These are phyloP conservation scores for Drosophila melanica DNA, from an alignment of 1,140 invertebrate species.

Conservation along the genomic window DNA sequence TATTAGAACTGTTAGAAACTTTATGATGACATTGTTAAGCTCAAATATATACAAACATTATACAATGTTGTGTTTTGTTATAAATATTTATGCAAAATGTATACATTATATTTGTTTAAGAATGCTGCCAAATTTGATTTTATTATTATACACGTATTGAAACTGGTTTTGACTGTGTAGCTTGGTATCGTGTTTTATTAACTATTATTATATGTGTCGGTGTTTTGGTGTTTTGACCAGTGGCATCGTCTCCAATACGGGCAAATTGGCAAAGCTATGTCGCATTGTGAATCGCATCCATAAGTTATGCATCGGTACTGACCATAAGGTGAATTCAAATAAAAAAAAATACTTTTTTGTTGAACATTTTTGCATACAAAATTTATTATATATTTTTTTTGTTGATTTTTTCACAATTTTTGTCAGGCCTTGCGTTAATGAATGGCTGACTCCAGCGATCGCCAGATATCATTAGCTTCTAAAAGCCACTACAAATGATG, in stretches of 20 bases:
- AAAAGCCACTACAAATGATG: background rate
- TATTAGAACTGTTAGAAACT: slow-evolving; percentile 1
- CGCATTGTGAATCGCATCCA: slow-evolving; percentile 15
- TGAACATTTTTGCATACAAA: slow-evolving; percentile 29
- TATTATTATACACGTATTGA: slow-evolving; percentile 62
- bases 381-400: slow-evolving; percentile 25
- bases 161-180: slow-evolving; percentile 56
- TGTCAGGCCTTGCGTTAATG: slow-evolving; percentile 26
- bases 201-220: slow-evolving; percentile 27
- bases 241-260: slow-evolving; percentile 1
- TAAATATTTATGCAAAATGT: slow-evolving; percentile 71
- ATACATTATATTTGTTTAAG: slow-evolving; percentile 57
- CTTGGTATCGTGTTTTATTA: slow-evolving; percentile 37
- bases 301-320: slow-evolving; percentile 56
- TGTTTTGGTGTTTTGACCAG: slow-evolving; percentile 25
- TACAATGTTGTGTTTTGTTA: slow-evolving; percentile 49
- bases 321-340: slow-evolving; percentile 43
- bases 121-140: slow-evolving; percentile 74
- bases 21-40: slow-evolving; percentile 20
- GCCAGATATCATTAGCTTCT: slow-evolving; percentile 18
- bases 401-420: slow-evolving; percentile 20
- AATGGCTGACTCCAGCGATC: slow-evolving; percentile 2
- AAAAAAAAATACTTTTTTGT: background rate
- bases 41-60: background rate
- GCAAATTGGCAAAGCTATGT: slow-evolving; percentile 2